Evolutionary conservation across 2,797 vertebrate species (phyloP), one percentile per base, ranked within the genome.

Genomic region (Paedocypris micromegethes): DNA sequence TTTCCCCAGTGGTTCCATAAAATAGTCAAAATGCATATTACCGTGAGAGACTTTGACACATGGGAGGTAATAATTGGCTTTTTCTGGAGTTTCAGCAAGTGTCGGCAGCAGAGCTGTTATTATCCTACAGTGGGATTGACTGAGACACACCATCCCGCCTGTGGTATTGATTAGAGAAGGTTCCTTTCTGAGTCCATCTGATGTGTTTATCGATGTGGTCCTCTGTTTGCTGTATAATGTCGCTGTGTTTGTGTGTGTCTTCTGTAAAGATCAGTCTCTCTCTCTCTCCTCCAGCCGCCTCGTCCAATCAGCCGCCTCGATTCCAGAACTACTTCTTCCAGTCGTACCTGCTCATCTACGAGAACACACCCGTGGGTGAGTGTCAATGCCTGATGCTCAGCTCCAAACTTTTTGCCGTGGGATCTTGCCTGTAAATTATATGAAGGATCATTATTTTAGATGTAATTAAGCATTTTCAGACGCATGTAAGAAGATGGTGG

Each of bases 261-360:
- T 71, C 38, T 70, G 8, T 45, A 45, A 50, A 57, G 38, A 47
- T 23, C 49, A 57, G 39, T 49, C 7, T 55, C 52, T 45, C 41
- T 46, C 55, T 72, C 38, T 68, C 23, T 64, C 6, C 68, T 64
- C 54, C 77, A 90, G 88, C 84, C 61, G 88, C 84, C 61, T 66
- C 64, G 2, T 83, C 77, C 71, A 91, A 91, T 80, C 85, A 88
- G 80, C 88, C 88, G 0, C 90, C 90, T 37, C 83, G 81, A 42
- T 91, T 91, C 78, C 70, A 76, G 56, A 91, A 91, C 83, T 89
- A 88, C 82, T 91, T 86, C 79, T 91, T 91, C 78, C 78, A 84
- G 5, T 85, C 86, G 2, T 91, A 88, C 78, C 88, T 91, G 64
- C 86, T 91, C 70, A 90, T 91, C 82, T 90, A 91, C 65, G 90